Evolutionary conservation across 2,888 invertebrate genomes (phyloP).

Genomic region (Caenorhabditis panamensis): DNA sequence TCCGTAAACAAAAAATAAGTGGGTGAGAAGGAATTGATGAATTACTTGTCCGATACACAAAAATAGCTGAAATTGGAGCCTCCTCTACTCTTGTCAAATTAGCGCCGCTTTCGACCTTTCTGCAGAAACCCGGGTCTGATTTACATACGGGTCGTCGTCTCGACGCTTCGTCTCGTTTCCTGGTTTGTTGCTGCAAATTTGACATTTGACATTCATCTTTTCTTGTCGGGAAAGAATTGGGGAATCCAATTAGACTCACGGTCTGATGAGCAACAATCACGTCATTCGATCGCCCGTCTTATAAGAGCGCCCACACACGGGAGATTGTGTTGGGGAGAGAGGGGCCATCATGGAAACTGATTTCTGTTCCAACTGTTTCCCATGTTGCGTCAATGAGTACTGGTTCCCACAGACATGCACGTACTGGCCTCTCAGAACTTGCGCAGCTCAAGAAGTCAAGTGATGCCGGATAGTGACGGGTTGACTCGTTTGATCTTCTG

Average conservation of each 20-base stretch:
- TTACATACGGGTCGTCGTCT: too few species aligned
- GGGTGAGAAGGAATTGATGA: neutral
- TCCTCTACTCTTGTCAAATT: conserved; percentile 15
- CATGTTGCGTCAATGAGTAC: too few species aligned
- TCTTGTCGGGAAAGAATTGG: conserved; percentile 1
- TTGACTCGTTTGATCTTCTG: too few species aligned
- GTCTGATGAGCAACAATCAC: conserved; percentile 21
- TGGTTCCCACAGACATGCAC: too few species aligned
- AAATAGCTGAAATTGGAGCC: neutral
- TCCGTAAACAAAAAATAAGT: neutral
- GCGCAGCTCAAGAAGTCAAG: too few species aligned
- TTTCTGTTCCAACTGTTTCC: too few species aligned
- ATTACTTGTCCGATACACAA: neutral
- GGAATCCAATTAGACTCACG: conserved; percentile 31
- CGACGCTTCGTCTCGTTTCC: conserved; percentile 2
- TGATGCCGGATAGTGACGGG: too few species aligned
- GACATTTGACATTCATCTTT: conserved; percentile 19
- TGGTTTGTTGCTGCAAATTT: conserved; percentile 12
- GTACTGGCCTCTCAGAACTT: too few species aligned
- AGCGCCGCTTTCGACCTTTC: neutral
- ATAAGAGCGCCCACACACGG: too few species aligned
- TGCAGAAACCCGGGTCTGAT: conserved; percentile 8
- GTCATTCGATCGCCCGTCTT: conserved; percentile 6
- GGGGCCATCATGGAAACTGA: too few species aligned
- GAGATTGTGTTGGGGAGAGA: too few species aligned